These are phyloP conservation scores for Ficedula albicollis DNA, from an alignment of 2,797 vertebrate genomes.

Conservation along the genomic window DNA sequence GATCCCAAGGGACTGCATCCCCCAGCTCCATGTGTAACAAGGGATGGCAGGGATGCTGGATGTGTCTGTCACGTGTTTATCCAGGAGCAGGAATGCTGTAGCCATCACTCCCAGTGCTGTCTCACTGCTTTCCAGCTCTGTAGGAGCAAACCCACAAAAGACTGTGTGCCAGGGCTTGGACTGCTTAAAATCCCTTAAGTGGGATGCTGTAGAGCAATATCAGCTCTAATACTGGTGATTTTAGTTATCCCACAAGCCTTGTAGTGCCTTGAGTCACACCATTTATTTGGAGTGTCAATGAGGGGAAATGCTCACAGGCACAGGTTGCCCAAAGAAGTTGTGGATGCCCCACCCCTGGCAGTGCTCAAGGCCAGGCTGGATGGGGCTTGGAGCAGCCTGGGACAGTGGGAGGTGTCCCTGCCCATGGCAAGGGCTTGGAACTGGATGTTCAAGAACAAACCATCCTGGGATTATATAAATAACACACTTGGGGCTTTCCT, in stretches of 20 bases:
- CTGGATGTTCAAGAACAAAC: background rate
- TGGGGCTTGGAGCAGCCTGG: background rate
- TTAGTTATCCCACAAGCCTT: background rate
- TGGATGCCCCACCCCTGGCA: background rate
- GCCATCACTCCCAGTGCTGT: background rate
- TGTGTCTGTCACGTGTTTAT: background rate
- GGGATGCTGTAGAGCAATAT: background rate
- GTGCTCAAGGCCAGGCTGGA: background rate
- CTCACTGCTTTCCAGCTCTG: background rate
- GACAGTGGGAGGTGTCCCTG: background rate
- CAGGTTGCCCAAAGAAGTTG: background rate
- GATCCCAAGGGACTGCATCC: background rate
- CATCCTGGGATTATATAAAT: background rate
- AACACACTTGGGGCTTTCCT: fast-evolving
- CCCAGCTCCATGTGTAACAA: fast-evolving
- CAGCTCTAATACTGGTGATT: background rate
- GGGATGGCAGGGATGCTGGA: background rate
- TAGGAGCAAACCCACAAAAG: background rate
- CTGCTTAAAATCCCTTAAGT: background rate
- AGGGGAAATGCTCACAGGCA: background rate
- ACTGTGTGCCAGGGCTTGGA: background rate
- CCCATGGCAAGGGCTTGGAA: background rate
- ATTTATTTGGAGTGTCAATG: background rate
- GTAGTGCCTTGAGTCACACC: background rate
- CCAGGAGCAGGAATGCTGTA: background rate